Conservation (phyloP, 92 coral and sea anemone genomes). For the Phenganax subtilis region DNA sequence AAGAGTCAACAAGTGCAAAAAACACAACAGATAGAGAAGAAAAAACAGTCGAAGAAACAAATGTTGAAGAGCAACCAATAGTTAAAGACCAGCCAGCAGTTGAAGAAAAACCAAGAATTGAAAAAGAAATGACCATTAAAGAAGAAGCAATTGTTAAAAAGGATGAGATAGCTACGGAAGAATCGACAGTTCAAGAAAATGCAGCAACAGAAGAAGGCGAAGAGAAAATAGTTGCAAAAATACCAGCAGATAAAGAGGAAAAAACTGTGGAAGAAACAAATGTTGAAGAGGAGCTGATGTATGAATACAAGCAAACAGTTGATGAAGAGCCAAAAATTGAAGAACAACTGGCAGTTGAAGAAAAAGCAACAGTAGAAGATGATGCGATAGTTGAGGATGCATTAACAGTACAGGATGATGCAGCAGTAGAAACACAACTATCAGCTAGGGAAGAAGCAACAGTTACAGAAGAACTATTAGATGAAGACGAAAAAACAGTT, state of each 20-base stretch:
- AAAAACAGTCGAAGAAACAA: background rate
- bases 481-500: background rate
- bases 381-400: background rate
- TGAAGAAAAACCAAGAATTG: constrained; percentile 10
- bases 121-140: background rate
- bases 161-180: constrained; percentile 52
- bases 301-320: background rate
- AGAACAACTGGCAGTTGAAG: background rate
- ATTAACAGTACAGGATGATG: background rate
- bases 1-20: background rate
- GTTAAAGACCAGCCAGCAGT: background rate
- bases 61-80: background rate
- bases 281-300: constrained; percentile 63
- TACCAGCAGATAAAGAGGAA: constrained; percentile 18
- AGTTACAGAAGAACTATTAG: background rate
- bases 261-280: constrained; percentile 52
- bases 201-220: background rate
- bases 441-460: background rate
- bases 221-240: constrained; percentile 13
- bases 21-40: background rate
- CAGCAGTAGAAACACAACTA: background rate
- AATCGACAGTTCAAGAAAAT: background rate
- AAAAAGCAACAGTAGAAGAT: background rate
- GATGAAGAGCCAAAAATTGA: constrained; percentile 1
- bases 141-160: constrained; percentile 21